Conservation (phyloP, 2,888 invertebrate species). For the Thymelicus sylvestris region DNA sequence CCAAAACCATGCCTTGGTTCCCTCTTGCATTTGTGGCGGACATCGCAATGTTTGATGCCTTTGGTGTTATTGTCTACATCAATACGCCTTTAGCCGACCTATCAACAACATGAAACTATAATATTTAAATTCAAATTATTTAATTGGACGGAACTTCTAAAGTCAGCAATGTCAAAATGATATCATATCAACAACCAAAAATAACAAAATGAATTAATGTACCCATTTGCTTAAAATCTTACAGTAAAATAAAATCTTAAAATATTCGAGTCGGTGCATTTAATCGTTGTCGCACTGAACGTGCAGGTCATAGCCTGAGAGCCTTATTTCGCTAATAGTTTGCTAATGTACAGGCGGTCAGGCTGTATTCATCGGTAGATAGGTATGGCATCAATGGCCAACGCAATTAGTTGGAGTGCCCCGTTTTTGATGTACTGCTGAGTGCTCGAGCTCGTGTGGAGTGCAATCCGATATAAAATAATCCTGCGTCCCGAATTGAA, state of each 20-base stretch:
- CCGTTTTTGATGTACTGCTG: slow-evolving; percentile 81
- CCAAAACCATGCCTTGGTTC: no score
- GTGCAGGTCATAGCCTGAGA: slow-evolving; percentile 1
- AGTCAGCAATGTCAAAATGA: no score
- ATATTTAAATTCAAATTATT: no score
- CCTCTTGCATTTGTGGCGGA: no score
- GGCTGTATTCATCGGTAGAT: slow-evolving; percentile 56
- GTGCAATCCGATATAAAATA: slow-evolving; percentile 65
- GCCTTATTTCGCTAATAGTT: slow-evolving; percentile 48
- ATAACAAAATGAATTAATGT: no score
- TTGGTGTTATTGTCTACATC: no score
- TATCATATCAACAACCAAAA: no score
- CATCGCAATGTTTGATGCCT: no score
- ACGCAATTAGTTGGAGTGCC: slow-evolving; percentile 84
- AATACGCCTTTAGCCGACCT: no score
- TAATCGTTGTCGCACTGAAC: slow-evolving; percentile 31
- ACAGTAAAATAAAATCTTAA: background rate
- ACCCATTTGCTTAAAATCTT: background rate
- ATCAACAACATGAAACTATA: no score
- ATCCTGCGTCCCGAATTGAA: slow-evolving; percentile 58
- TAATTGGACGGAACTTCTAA: no score
- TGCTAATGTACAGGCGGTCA: slow-evolving; percentile 48
- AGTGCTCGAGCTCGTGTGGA: slow-evolving; percentile 56
- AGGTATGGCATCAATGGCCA: slow-evolving; percentile 74
- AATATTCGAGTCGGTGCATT: background rate